These are phyloP conservation scores for Acrobasis consociella DNA, from an alignment of 2,888 invertebrate species.

Conservation along the genomic window DNA sequence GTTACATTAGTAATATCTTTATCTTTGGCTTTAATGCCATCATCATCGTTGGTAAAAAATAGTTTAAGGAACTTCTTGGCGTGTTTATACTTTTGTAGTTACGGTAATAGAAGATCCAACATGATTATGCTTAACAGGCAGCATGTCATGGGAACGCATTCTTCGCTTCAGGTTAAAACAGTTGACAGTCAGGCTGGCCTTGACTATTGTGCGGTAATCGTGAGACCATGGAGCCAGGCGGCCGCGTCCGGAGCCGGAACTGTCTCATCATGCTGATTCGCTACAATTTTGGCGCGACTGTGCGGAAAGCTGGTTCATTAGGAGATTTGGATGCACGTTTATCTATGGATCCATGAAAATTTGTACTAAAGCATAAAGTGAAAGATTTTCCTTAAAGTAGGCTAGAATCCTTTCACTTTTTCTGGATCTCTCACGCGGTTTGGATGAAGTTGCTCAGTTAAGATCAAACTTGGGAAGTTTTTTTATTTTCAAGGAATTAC, in stretches of 20 bases:
- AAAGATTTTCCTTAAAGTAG: too few species aligned
- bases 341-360: background rate
- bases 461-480: too few species aligned
- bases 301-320: background rate
- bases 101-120: too few species aligned
- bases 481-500: too few species aligned
- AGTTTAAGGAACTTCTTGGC: too few species aligned
- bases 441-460: too few species aligned
- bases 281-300: slow-evolving; percentile 28
- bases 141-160: slow-evolving; percentile 16
- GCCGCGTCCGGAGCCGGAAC: slow-evolving; percentile 51
- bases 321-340: background rate
- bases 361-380: background rate
- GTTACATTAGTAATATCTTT: too few species aligned
- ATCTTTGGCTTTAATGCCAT: too few species aligned
- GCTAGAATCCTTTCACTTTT: too few species aligned
- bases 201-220: slow-evolving; percentile 42
- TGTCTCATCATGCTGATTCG: slow-evolving; percentile 50
- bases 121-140: background rate
- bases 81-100: too few species aligned
- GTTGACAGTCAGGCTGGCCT: slow-evolving; percentile 44
- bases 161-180: slow-evolving; percentile 11
- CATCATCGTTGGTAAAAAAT: too few species aligned
- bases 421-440: too few species aligned
- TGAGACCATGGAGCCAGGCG: slow-evolving; percentile 44